Evolutionary conservation across 2,113 vertebrate genomes (phyloP).

Genomic region (Fregetta grallaria): DNA sequence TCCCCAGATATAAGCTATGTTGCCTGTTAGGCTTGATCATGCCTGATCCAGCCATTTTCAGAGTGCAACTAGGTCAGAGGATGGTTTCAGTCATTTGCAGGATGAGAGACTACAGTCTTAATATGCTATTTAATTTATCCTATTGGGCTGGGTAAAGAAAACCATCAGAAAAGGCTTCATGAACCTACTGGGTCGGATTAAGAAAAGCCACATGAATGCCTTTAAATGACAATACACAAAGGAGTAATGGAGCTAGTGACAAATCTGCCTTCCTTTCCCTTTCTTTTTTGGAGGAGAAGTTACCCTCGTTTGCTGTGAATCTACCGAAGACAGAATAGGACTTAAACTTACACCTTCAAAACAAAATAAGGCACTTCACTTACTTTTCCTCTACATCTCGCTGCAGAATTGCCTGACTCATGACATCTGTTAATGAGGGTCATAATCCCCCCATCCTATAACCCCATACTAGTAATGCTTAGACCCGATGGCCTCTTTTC

Average conservation of each 20-base stretch:
- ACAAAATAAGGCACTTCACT: background rate
- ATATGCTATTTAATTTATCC: slow-evolving; percentile 1
- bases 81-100: background rate
- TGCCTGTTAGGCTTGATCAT: background rate
- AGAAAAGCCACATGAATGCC: background rate
- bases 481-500: background rate
- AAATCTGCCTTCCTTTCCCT: background rate
- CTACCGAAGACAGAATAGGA: background rate
- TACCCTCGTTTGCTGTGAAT: background rate
- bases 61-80: background rate
- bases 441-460: background rate
- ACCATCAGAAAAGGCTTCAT: background rate
- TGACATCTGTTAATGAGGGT: background rate
- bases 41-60: background rate
- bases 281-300: background rate
- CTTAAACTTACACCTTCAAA: background rate
- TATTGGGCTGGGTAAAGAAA: background rate
- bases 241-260: background rate
- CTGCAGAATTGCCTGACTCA: background rate
- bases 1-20: background rate
- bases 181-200: background rate
- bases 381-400: background rate
- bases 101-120: background rate
- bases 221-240: background rate
- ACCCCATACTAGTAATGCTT: background rate